Base-by-base conservation (phyloP, 1,140 invertebrate species). In the Drosophila paulistorum region DNA sequence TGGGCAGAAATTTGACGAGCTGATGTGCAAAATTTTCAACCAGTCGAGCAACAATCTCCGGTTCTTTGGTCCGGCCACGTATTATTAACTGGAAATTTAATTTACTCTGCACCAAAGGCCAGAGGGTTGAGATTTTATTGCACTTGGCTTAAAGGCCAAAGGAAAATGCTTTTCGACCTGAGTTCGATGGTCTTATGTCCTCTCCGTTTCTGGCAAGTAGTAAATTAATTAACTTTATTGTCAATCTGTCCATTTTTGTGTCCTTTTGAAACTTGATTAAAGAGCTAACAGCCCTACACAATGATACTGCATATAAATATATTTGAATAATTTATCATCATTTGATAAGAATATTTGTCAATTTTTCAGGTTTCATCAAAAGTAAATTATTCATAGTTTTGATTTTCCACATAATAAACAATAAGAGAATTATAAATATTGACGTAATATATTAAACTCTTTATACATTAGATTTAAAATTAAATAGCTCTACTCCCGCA, bases 191-290 rank as follows among this genome's bases (percentile, higher is more conserved):
- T 30, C 74, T 66, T 64, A 61, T 68, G 73, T 60, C 67, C 59
- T 71, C 51, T 71, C 65, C 64, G 54, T 65, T 45, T 37, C 37
- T 57, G 62, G 66, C 77, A 51, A 51, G 17, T 62, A 79, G 76
- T 77, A 87, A 83, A 87, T 87, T 86, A 86, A 86, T 86, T 86
- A 83, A 86, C 72, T 86, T 87, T 79, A 83, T 89, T 86, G 79
- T 86, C 59, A 73, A 51, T 48, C 39, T 64, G 58, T 55, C 63
- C 39, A 45, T 42, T 59, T 23, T 57, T 57, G 68, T 68, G 55
- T 55, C 20, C 65, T 60, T 7, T 23, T 51, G 17, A 87, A 83
- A 87, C 79, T 83, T 83, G 79, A 86, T 86, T 87, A 83, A 87
- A 82, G 51, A 71, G 74, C 68, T 72, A 71, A 76, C 66, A 73